Evolutionary conservation across 2,113 vertebrate species (phyloP), one percentile per base, ranked within the genome.

Genomic region (Puma concolor): DNA sequence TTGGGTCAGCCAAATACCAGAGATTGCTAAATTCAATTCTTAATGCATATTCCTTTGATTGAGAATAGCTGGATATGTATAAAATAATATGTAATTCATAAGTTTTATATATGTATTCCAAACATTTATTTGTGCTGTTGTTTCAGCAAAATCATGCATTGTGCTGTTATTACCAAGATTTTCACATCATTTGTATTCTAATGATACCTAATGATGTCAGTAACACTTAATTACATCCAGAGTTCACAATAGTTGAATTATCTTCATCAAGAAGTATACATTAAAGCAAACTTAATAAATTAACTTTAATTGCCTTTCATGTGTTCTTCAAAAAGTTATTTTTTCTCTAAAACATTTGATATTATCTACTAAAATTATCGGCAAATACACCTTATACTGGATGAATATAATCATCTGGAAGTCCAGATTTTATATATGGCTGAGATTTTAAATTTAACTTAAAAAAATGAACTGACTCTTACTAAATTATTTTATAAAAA

Each of bases 391-490:
- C 81, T 89, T 76, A 48, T 76, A 81, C 29, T 89, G n/a, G 31
- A 85, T 25, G 10, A 81, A 38, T 52, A 69, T 16, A 36, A 60
- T 64, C 54, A 74, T 63, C 67, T 81, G 41, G 50, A 88, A 63
- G 36, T 89, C 41, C 94, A 89, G n/a, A 84, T 89, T 69, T 38
- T 63, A 85, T 52, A 92, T 21, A 64, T 7, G n/a, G 15, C 27
- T 74, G 14, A 64, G 74, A 92, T 80, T 81, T 93, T 29, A 41
- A 93, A 76, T 84, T 60, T 91, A 91, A 83, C 66, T 88, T 48
- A 5, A 67, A 94, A 94, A 88, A 54, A 66, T 50, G 81, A 91
- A 87, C 72, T 74, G 36, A 91, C 60, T 89, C 23, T 6, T 77
- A 63, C 77, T 64, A 76, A 48, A 6, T 69, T n/a, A 92, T 21